Evolutionary conservation across 2,113 vertebrate genomes (phyloP).

Genomic region (Cacatua alba): DNA sequence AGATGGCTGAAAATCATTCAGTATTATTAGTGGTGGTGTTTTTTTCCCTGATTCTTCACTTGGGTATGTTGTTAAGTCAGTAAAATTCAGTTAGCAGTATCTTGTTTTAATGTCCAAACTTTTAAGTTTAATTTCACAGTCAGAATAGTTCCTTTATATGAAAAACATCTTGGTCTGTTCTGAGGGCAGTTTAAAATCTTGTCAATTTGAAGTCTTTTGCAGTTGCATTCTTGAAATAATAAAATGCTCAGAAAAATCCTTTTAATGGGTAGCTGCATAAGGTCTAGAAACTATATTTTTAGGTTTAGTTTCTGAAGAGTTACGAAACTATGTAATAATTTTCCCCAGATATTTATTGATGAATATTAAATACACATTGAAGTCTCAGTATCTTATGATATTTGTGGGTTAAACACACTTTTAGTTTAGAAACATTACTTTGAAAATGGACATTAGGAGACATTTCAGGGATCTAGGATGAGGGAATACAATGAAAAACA

Average conservation of each 20-base stretch:
- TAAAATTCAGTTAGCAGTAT: background rate
- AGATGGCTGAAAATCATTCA: background rate
- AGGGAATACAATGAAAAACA: background rate
- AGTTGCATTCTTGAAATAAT: background rate
- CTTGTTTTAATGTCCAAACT: background rate
- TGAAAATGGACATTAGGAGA: background rate
- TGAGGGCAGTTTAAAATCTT: background rate
- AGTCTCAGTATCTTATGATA: background rate
- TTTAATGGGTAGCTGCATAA: background rate
- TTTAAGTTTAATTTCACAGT: background rate
- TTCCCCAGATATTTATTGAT: background rate
- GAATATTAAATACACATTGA: background rate
- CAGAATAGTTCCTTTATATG: background rate
- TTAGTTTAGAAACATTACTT: background rate
- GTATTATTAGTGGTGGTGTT: background rate
- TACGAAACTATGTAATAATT: background rate
- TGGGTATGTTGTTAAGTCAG: background rate
- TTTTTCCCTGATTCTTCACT: background rate
- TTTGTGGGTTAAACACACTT: background rate
- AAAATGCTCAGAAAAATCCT: background rate
- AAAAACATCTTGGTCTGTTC: background rate
- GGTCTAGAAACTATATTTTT: background rate
- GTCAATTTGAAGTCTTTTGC: background rate
- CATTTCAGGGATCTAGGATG: background rate
- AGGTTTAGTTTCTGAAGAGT: background rate